A percentile compares a stretch with the other conserved stretches of the same genome.
Evolutionary conservation across 2,888 invertebrate species (phyloP).

Genomic region (Stenoptilia bipunctidactyla): DNA sequence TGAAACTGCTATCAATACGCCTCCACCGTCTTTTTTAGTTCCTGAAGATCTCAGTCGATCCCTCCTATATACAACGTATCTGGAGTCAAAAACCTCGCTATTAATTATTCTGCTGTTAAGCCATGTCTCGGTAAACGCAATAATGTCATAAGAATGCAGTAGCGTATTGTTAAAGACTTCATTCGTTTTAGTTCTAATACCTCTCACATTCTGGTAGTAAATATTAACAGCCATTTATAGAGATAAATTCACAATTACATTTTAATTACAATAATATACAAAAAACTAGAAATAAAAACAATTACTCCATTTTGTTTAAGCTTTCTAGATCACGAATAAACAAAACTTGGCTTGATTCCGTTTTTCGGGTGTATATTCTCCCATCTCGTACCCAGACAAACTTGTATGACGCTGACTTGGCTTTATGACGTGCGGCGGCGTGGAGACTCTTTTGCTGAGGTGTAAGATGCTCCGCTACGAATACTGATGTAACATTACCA

Average conservation of each 20-base stretch:
- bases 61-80: neutral
- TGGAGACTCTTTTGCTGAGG: neutral
- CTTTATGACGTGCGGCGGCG: too few relatives aligned
- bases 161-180: conserved; percentile 1
- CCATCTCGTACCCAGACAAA: conserved; percentile 1
- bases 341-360: conserved; percentile 2
- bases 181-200: conserved; percentile 4
- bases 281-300: neutral
- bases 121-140: conserved; percentile 2
- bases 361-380: conserved; percentile 3
- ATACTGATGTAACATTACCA: neutral
- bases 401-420: too few relatives aligned
- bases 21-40: too few relatives aligned
- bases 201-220: neutral
- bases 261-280: neutral
- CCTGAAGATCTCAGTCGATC: too few relatives aligned
- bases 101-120: conserved; percentile 1
- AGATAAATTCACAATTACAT: neutral
- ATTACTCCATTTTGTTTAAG: neutral
- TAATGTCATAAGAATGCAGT: conserved; percentile 1
- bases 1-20: too few relatives aligned
- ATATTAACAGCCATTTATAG: neutral
- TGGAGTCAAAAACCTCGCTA: conserved; percentile 1
- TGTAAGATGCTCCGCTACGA: conserved; percentile 5
- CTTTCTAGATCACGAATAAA: neutral